Evolutionary conservation across 1,140 invertebrate species (phyloP).

Genomic region (Pseudomyrmex gracilis): DNA sequence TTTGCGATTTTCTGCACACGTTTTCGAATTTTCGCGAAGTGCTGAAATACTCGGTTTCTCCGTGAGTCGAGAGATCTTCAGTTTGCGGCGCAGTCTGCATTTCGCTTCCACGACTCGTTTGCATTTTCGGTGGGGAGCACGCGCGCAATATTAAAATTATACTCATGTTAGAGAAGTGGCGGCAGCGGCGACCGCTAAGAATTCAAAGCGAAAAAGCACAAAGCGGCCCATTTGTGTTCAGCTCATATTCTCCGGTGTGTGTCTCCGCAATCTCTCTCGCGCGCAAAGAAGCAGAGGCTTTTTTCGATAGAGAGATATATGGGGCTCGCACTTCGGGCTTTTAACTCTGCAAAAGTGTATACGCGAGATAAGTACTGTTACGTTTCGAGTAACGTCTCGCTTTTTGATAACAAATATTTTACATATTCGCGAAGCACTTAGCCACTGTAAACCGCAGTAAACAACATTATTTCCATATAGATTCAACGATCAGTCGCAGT

Average conservation of each 20-base stretch:
- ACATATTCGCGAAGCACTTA: too few species aligned
- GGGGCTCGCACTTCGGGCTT: background rate
- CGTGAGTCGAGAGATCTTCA: constrained; percentile 17
- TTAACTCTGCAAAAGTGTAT: constrained; percentile 26
- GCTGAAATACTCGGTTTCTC: constrained; percentile 18
- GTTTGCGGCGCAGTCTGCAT: constrained; percentile 31
- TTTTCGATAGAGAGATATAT: constrained; percentile 32
- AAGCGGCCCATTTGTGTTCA: constrained; percentile 17
- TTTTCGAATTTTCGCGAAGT: background rate
- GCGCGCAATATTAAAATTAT: constrained; percentile 56
- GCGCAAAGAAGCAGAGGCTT: constrained; percentile 20
- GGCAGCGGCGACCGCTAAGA: background rate
- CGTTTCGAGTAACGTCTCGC: background rate
- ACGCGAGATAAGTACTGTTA: background rate
- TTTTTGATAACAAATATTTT: background rate
- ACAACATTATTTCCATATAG: too few species aligned
- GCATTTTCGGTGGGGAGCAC: constrained; percentile 40
- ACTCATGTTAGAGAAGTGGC: constrained; percentile 26
- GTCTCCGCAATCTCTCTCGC: constrained; percentile 23
- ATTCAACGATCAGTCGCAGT: too few species aligned
- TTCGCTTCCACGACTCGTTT: constrained; percentile 40
- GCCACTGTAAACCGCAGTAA: too few species aligned
- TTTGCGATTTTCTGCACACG: background rate
- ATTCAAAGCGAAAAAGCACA: constrained; percentile 33
- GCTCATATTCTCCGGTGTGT: constrained; percentile 23